Percentiles rank a stretch among this genome's conserved stretches.
Conservation (phyloP, 53 echinoderm and acorn worm genomes). For the Temnopleurus reevesii region DNA sequence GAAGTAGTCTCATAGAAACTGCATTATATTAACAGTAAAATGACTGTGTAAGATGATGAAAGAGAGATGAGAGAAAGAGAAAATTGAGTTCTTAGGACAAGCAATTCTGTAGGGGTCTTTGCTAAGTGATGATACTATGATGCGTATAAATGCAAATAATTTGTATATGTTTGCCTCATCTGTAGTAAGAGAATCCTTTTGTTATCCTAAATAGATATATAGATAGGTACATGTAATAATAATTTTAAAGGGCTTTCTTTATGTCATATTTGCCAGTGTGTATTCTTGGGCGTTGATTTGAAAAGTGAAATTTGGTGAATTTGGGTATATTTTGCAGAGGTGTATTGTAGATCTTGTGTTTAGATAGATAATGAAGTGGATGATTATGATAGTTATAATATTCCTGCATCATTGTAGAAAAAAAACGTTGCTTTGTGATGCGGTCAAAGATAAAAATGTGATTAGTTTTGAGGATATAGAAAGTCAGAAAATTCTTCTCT, state of each 20-base stretch:
- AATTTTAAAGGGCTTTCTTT: constrained; percentile 9
- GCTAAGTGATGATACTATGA: background rate
- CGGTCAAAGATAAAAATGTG: background rate
- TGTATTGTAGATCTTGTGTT: background rate
- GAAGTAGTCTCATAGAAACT: too few species aligned
- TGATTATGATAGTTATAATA: background rate
- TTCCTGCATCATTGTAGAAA: too few species aligned
- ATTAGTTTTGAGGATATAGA: background rate
- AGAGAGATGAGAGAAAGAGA: too few species aligned
- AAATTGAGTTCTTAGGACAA: too few species aligned
- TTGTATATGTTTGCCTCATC: constrained; percentile 13
- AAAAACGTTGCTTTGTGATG: background rate
- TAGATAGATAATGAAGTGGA: background rate
- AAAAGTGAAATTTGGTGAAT: background rate
- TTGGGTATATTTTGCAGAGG: constrained; percentile 10
- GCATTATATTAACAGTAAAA: too few species aligned
- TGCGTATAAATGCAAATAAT: background rate
- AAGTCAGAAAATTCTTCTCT: too few species aligned
- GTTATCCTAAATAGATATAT: background rate
- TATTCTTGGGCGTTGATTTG: background rate
- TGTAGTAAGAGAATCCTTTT: background rate
- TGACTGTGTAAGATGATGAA: too few species aligned
- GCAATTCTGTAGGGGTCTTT: too few species aligned
- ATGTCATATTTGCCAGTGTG: constrained; percentile 6
- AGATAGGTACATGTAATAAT: background rate